Conservation (phyloP, 2,113 vertebrate species). For the Euleptes europaea region DNA sequence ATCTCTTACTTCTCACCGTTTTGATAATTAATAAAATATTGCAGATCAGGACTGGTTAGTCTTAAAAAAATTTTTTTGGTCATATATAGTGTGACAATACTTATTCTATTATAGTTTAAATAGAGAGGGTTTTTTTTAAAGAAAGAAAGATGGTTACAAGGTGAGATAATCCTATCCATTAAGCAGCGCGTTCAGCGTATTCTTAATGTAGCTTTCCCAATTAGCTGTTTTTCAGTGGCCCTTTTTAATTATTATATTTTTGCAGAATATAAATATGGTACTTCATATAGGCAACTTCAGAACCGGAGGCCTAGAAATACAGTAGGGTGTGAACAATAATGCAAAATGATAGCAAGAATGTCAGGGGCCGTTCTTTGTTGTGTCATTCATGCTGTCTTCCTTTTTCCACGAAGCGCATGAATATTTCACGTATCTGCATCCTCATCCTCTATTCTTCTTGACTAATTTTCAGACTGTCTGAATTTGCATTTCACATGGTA, state of each 20-base stretch:
- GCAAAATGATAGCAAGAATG: constrained; percentile 85
- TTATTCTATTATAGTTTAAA: constrained; percentile 19
- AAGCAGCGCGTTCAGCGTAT: constrained; percentile 27
- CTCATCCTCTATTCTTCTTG: constrained; percentile 90
- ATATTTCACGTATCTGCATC: constrained; percentile 99
- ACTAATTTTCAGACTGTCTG: constrained; percentile 99
- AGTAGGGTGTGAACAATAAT: constrained; percentile 93
- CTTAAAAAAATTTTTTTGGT: constrained; percentile 25
- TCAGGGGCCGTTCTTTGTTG: constrained; percentile 98
- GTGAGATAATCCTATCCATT: constrained; percentile 27
- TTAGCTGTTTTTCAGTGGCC: constrained; percentile 60
- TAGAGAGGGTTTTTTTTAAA: neutral
- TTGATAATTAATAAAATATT: constrained; percentile 53
- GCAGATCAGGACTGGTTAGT: constrained; percentile 15
- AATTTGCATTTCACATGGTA: constrained; percentile 98
- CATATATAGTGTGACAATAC: constrained; percentile 23
- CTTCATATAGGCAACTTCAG: constrained; percentile 71
- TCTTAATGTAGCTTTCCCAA: constrained; percentile 50
- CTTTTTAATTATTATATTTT: constrained; percentile 75
- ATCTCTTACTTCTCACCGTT: constrained; percentile 32
- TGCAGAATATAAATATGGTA: constrained; percentile 65
- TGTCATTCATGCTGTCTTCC: constrained; percentile 96
- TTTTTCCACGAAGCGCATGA: constrained; percentile 88
- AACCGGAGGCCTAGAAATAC: constrained; percentile 80
- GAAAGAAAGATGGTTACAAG: constrained; percentile 43